phyloP scores from a whole-genome alignment of 1,140 invertebrate species.

The Manduca sexta region DNA sequence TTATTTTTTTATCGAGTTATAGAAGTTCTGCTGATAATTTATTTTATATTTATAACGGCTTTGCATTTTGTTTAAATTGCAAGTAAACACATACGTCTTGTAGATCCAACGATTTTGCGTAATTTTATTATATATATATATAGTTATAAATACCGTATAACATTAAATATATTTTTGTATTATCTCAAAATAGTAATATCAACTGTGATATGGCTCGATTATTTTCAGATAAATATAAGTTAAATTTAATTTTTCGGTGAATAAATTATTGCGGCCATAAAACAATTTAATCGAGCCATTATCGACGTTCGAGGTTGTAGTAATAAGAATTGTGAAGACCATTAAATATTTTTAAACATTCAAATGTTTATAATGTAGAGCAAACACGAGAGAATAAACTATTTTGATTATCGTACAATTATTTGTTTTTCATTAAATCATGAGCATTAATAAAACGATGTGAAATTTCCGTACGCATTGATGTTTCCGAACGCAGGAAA shows the following conservation, averaged over 20 bases:
- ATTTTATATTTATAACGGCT: background rate
- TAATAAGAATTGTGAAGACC: slow-evolving; percentile 9
- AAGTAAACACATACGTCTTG: slow-evolving; percentile 5
- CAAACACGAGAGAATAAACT: slow-evolving; percentile 37
- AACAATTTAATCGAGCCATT: no score
- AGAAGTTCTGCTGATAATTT: no score
- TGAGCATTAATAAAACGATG: background rate
- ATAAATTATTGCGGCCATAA: no score
- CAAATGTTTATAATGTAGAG: slow-evolving; percentile 27
- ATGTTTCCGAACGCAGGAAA: no score
- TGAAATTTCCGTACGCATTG: no score
- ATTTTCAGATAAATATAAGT: slow-evolving; percentile 8
- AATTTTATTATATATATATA: slow-evolving; percentile 18
- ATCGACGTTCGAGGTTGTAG: slow-evolving; percentile 10
- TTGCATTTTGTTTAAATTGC: slow-evolving; percentile 12
- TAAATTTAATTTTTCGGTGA: slow-evolving; percentile 1
- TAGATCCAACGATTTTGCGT: background rate
- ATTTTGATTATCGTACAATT: slow-evolving; percentile 27
- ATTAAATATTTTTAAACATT: slow-evolving; percentile 20
- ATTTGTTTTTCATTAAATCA: slow-evolving; percentile 18
- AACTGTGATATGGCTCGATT: no score
- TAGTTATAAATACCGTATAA: slow-evolving; percentile 26
- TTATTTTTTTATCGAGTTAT: no score
- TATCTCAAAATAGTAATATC: slow-evolving; percentile 17
- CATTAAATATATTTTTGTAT: slow-evolving; percentile 57